These are phyloP conservation scores for Erethizon dorsatum DNA, from an alignment of 2,797 vertebrate species.

Conservation along the genomic window DNA sequence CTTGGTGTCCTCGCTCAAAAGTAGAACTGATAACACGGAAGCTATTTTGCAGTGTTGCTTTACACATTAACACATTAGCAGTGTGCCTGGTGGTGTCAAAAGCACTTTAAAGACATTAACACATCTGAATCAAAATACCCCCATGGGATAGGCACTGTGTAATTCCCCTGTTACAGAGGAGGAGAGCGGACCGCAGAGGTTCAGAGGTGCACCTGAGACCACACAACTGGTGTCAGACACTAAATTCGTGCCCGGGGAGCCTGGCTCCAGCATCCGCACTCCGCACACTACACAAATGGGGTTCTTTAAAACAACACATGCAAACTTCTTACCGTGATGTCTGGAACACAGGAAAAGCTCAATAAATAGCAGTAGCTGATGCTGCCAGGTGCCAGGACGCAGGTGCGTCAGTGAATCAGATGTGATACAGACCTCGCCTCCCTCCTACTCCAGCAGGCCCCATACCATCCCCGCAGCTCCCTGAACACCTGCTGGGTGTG, in stretches of 20 bases:
- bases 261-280: neutral
- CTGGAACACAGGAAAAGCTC: neutral
- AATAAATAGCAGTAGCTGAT: neutral
- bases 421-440: too few species aligned
- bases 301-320: neutral
- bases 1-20: neutral
- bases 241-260: neutral
- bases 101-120: neutral
- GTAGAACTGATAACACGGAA: neutral
- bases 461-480: neutral
- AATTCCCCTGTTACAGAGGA: neutral
- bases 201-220: neutral
- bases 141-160: neutral
- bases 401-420: neutral
- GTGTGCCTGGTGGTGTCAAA: neutral
- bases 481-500: neutral
- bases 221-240: neutral
- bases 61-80: neutral
- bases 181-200: neutral
- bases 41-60: neutral
- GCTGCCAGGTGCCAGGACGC: neutral
- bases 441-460: neutral
- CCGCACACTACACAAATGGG: neutral
- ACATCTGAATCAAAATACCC: neutral
- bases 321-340: neutral